These are phyloP conservation scores for Chondrosia reniformis DNA, from an alignment of 37 sponge, comb jelly and placozoan genomes.

Conservation along the genomic window DNA sequence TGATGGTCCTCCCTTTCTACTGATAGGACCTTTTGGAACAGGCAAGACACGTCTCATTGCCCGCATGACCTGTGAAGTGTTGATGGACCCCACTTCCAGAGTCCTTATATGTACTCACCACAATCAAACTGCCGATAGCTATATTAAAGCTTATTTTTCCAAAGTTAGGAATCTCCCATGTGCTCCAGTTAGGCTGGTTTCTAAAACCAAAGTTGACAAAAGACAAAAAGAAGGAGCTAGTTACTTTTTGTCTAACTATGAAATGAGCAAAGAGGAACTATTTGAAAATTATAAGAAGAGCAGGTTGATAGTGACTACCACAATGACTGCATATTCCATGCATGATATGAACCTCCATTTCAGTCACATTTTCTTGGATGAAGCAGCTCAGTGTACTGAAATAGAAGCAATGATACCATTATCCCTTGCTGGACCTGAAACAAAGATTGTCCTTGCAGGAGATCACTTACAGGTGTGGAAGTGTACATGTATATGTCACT, in stretches of 20 bases:
- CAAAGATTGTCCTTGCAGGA: conserved; percentile 18
- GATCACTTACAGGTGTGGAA: conserved; percentile 4
- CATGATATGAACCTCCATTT: conserved; percentile 3
- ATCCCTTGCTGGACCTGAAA: background rate
- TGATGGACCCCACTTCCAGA: background rate
- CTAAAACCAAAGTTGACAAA: background rate
- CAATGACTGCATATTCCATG: background rate
- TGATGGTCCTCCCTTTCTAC: conserved; percentile 12
- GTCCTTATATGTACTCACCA: conserved; percentile 2
- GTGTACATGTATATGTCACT: background rate
- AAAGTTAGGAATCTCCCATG: conserved; percentile 2
- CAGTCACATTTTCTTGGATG: conserved; percentile 25
- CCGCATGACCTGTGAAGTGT: background rate
- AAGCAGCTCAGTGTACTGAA: conserved; percentile 14
- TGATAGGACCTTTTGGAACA: conserved; percentile 18
- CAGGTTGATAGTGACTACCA: conserved; percentile 5
- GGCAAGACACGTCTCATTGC: conserved; percentile 20
- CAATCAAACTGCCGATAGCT: conserved; percentile 20
- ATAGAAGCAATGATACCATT: background rate
- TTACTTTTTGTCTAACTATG: background rate
- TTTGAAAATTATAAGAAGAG: background rate
- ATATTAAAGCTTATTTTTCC: background rate
- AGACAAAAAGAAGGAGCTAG: background rate
- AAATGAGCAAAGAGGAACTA: background rate
- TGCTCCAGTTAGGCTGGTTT: background rate